Percentiles rank a stretch among this genome's conserved stretches.
These are phyloP conservation scores for Corythornis cristatus DNA, from an alignment of 2,113 vertebrate species.

Conservation along the genomic window DNA sequence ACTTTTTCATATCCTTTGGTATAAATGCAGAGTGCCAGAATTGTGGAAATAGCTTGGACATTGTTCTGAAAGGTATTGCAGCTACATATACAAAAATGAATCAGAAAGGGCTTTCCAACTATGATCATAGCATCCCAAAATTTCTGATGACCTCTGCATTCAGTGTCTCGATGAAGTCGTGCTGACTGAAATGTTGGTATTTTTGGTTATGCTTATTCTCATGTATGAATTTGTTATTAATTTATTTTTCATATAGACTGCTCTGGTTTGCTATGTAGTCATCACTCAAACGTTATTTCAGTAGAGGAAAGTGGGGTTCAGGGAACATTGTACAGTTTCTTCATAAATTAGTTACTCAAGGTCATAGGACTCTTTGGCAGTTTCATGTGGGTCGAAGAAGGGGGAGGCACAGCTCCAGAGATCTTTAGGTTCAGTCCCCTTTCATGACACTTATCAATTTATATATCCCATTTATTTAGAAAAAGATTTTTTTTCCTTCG, in stretches of 20 bases:
- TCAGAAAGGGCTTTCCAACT: background rate
- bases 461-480: background rate
- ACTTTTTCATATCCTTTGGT: conserved; percentile 48
- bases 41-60: conserved; percentile 30
- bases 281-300: background rate
- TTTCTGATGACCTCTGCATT: background rate
- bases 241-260: background rate
- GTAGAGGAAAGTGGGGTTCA: background rate
- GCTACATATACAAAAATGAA: background rate
- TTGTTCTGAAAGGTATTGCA: conserved; percentile 20
- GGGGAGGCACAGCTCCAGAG: background rate
- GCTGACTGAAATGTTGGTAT: background rate
- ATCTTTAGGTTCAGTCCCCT: background rate
- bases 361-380: background rate
- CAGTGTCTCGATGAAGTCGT: background rate
- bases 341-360: background rate
- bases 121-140: background rate
- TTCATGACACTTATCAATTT: background rate
- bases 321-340: background rate
- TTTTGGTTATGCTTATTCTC: background rate
- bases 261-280: background rate
- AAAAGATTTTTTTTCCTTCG: background rate
- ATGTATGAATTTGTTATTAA: background rate
- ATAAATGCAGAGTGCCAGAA: conserved; percentile 1
- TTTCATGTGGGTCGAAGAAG: background rate